Percentiles rank a stretch among this genome's conserved stretches.
Conservation (phyloP, 2,888 invertebrate genomes). For the Drosophila setosimentum region DNA sequence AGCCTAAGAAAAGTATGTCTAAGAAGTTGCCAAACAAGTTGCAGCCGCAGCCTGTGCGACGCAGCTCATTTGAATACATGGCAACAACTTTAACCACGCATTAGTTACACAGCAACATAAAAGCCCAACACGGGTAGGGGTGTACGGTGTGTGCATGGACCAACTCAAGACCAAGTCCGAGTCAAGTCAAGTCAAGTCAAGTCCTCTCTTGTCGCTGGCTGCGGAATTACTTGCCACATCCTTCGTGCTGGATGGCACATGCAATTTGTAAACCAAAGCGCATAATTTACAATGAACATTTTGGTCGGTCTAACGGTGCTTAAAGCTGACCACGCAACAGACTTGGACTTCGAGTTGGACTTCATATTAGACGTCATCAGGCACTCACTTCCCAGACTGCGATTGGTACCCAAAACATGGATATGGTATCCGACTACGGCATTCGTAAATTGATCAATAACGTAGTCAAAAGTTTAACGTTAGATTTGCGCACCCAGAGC, state of each 20-base stretch:
- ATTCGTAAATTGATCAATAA: conserved; percentile 2
- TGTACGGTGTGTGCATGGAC: neutral
- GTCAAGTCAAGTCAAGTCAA: conserved; percentile 56
- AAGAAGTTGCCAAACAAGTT: conserved; percentile 75
- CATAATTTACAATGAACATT: conserved; percentile 77
- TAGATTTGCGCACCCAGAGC: neutral
- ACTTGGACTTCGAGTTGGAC: conserved; percentile 33
- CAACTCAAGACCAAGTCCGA: conserved; percentile 29
- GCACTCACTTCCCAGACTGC: neutral
- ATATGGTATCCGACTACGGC: conserved; percentile 15
- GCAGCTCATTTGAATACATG: conserved; percentile 76
- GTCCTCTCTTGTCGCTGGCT: conserved; percentile 39
- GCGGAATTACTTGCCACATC: conserved; percentile 66
- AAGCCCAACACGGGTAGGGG: conserved; percentile 28
- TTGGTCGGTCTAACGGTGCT: conserved; percentile 50
- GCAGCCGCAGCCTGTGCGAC: conserved; percentile 59
- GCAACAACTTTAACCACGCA: conserved; percentile 80
- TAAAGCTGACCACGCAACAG: conserved; percentile 56
- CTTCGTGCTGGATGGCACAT: conserved; percentile 67
- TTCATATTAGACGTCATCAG: conserved; percentile 12
- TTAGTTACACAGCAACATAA: conserved; percentile 71
- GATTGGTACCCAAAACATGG: conserved; percentile 23
- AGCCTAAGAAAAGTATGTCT: conserved; percentile 72
- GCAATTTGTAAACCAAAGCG: conserved; percentile 80
- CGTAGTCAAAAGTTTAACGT: neutral